A percentile compares a stretch with the other conserved stretches of the same genome.
Conservation (phyloP, 2,113 vertebrate species). For the Lepisosteus oculatus region DNA sequence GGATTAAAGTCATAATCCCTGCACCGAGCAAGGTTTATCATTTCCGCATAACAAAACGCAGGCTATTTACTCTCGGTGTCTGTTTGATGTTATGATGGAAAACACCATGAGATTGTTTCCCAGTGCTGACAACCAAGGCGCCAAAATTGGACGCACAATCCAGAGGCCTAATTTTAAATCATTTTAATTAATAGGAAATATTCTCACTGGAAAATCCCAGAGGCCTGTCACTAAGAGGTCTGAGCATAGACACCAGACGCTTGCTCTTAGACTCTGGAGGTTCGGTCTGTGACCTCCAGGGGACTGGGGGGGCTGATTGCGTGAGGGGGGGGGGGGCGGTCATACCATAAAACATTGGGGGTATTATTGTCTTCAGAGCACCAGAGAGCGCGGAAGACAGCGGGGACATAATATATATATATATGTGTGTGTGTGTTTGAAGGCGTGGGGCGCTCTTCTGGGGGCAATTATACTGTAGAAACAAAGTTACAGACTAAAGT, state of each 20-base stretch:
- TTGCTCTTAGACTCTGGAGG: conserved; percentile 17
- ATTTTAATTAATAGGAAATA: conserved; percentile 27
- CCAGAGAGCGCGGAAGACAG: no score
- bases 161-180: conserved; percentile 21
- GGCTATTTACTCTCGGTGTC: neutral
- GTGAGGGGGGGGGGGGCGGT: conserved; percentile 9
- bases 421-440: no score
- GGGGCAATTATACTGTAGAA: no score
- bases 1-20: no score
- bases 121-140: neutral
- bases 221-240: conserved; percentile 23
- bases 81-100: neutral
- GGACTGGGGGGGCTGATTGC: neutral
- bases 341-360: conserved; percentile 17
- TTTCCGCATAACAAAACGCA: neutral
- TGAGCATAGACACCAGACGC: conserved; percentile 23
- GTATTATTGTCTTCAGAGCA: neutral
- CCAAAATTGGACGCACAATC: neutral
- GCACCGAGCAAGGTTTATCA: neutral
- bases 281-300: conserved; percentile 25
- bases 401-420: no score
- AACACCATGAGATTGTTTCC: conserved; percentile 1
- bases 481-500: no score
- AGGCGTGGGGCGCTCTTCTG: no score
- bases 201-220: conserved; percentile 28